A percentile compares a stretch with the other conserved stretches of the same genome.
These are phyloP conservation scores for Acanthococcus lagerstroemiae DNA, from an alignment of 2,888 invertebrate genomes.

Conservation along the genomic window DNA sequence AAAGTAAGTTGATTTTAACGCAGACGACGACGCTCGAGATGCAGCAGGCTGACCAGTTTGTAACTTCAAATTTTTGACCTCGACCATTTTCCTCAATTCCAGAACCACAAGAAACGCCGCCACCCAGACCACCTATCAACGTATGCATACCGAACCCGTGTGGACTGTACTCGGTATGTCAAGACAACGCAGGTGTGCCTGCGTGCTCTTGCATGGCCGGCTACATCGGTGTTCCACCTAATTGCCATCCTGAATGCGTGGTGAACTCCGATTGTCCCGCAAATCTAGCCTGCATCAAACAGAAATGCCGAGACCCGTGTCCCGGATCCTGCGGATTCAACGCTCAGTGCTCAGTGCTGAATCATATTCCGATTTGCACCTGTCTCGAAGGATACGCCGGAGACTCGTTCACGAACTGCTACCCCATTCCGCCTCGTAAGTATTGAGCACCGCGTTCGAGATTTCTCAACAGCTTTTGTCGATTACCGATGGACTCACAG, in stretches of 20 bases:
- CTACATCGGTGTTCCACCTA: conserved; percentile 63
- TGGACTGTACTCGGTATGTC: conserved; percentile 63
- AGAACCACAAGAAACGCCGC: conserved; percentile 23
- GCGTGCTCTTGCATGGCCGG: conserved; percentile 61
- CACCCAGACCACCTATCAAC: conserved; percentile 27
- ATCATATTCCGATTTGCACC: conserved; percentile 56
- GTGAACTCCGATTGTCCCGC: conserved; percentile 40
- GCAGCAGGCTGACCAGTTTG: background rate
- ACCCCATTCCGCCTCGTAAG: conserved; percentile 45
- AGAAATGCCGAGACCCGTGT: conserved; percentile 41
- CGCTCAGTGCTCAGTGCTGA: conserved; percentile 48
- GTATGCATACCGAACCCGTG: conserved; percentile 65
- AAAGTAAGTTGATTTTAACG: conserved; percentile 34
- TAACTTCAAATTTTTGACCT: background rate
- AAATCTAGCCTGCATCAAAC: conserved; percentile 40
- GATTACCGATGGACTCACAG: too few relatives aligned
- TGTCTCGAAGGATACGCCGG: conserved; percentile 59
- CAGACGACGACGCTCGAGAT: background rate
- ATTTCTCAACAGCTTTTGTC: too few relatives aligned
- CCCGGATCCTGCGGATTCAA: conserved; percentile 40
- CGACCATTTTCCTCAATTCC: too few relatives aligned
- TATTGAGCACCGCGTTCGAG: too few relatives aligned
- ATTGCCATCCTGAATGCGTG: conserved; percentile 63
- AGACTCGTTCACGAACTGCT: conserved; percentile 64
- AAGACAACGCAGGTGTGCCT: conserved; percentile 52